Conservation (phyloP, 2,113 vertebrate genomes). For the Alethe diademata region DNA sequence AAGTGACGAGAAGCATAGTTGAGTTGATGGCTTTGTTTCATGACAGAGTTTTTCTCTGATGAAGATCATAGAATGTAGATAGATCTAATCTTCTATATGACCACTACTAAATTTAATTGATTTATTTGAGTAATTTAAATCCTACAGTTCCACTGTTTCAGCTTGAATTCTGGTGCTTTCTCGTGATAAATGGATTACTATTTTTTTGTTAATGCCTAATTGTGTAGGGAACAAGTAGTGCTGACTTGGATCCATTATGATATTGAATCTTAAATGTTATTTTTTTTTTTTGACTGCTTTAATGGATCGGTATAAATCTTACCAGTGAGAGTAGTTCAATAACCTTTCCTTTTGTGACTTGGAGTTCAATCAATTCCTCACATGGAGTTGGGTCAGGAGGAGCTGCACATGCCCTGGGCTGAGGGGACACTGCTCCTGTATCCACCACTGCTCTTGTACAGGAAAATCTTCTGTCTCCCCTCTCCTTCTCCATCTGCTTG, state of each 20-base stretch:
- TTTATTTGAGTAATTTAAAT: conserved; percentile 24
- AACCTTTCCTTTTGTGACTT: neutral
- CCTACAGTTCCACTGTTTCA: neutral
- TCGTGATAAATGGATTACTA: conserved; percentile 33
- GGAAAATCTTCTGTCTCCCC: neutral
- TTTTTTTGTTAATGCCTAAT: neutral
- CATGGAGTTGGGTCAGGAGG: neutral
- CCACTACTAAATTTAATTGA: neutral
- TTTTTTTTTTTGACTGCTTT: neutral
- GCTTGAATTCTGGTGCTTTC: neutral
- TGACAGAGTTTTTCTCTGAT: neutral
- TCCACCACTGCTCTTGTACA: neutral
- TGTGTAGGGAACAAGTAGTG: conserved; percentile 9
- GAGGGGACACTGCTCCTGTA: neutral
- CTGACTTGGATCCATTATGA: conserved; percentile 50
- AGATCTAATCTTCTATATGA: neutral
- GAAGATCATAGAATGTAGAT: neutral
- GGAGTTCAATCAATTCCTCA: neutral
- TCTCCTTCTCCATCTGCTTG: neutral
- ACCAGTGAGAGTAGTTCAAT: neutral
- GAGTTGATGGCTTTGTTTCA: neutral
- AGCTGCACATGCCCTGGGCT: neutral
- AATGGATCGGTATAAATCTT: conserved; percentile 40
- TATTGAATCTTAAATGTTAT: conserved; percentile 32
- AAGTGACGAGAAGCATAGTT: neutral